A percentile compares a stretch with the other conserved stretches of the same genome.
Evolutionary conservation across 2,113 vertebrate genomes (phyloP).

Genomic region (Cyphomyrus plagiostoma): DNA sequence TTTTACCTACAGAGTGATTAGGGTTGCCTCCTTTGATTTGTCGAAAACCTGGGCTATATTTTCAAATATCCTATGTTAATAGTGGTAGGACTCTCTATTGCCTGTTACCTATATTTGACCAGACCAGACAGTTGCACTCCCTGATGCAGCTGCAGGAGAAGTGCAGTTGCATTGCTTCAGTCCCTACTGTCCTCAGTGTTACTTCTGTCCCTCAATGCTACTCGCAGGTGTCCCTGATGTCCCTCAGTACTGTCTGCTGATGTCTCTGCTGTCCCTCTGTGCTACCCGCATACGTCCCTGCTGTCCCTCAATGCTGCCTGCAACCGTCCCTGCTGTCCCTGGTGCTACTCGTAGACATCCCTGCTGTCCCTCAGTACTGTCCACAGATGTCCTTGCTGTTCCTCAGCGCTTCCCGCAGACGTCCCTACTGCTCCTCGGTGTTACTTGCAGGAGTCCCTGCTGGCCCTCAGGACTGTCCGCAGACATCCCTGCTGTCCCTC

Average conservation of each 20-base stretch:
- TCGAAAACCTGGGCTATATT: neutral
- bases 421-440: neutral
- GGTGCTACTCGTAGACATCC: neutral
- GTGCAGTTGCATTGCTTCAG: too few relatives aligned
- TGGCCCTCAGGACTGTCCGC: accelerated
- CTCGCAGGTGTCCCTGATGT: too few relatives aligned
- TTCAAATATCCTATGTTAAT: neutral
- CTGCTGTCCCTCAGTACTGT: neutral
- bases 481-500: neutral
- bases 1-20: neutral
- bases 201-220: too few relatives aligned
- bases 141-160: neutral
- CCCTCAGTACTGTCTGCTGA: too few relatives aligned
- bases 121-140: neutral
- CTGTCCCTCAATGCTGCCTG: too few relatives aligned
- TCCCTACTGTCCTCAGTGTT: neutral
- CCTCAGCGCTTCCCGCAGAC: accelerated
- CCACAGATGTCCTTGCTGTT: neutral
- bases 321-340: neutral
- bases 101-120: neutral
- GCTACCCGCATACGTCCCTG: too few relatives aligned
- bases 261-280: too few relatives aligned
- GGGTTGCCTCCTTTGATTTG: neutral
- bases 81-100: neutral
- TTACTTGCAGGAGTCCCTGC: accelerated